Base-by-base conservation (phyloP, 1,140 invertebrate genomes). In the Sycophila sp. region DNA sequence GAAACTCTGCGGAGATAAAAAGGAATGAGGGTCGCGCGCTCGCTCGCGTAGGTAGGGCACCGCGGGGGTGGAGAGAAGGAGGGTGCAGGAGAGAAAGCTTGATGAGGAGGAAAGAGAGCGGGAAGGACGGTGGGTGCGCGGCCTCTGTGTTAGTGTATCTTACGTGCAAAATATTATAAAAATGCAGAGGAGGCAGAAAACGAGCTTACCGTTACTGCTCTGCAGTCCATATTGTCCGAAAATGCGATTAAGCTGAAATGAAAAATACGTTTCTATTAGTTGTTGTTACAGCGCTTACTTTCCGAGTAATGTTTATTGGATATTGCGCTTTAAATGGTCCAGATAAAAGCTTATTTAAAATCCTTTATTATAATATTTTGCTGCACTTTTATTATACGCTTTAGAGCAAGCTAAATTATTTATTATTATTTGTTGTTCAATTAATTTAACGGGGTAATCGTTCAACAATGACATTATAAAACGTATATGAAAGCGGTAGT, bases 1-100 rank as follows among this genome's bases (percentile, higher is more conserved):
- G 85, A 86, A 86, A 86, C 85, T 86, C 83, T 83, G 82, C 82
- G 80, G 80, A 86, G 85, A 86, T 86, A 86, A 86, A 86, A 86
- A 86, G 84, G 81, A 86, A 86, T 76, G 84, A 85, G 81, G 78
- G 78, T 77, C 80, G 80, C 81, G 78, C 36, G 79, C 76, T 75
- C 72, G 55, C 66, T 68, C 73, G 55, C 63, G 67, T 65, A 75
- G 71, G 63, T 7, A 42, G 76, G 73, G 74, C 24, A 10, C 34
- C 38, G 58, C 24, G 34, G 55, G 38, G 56, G 1, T 1, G 8
- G 63, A 32, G 34, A 34, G 36, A 32, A 53, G 24, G 6, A 32
- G 49, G 17, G 49, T 26, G 42, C 3, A 30, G 22, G 34, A 24
- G 17, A 11, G 53, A 66, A 22, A 51, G 32, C 40, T 65, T 53